Evolutionary conservation across 2,888 invertebrate species (phyloP), one percentile per base, ranked within the genome.

Genomic region (Euplexia lucipara): DNA sequence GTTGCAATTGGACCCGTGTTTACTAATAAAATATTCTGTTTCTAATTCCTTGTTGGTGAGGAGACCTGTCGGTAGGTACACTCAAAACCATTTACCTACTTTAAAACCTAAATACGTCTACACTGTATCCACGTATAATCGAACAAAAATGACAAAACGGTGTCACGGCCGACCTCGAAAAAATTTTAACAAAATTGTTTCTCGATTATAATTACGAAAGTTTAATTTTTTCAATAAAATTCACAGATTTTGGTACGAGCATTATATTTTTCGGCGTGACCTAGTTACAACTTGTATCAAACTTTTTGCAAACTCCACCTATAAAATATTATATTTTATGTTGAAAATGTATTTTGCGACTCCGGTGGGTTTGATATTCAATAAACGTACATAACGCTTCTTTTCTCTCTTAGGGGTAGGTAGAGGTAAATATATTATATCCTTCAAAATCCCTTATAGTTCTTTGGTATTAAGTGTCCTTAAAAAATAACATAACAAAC

Each of bases 191-290:
- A 8, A 76, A 62, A 62, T 62, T 39, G 16, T 64, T 64, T 30
- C 37, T 34, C 37, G 47, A 53, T 62, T 57, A 57, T 32, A 62
- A 72, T 71, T 48, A 53, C 12, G 18, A 72, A 76, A 76, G 65
- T 76, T 71, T 58, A 34, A n/a, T 39, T 58, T 64, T 75, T 56
- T 71, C 12, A 49, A 42, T 57, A 30, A 71, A 63, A 58, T 58
- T 51, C 53, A 7, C 49, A 64, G 54, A 42, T 54, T 51, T 16
- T 45, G 42, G 52, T 8, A 30, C 37, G 49, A 41, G 48, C 52
- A 35, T 26, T 49, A 41, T 34, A 47, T 57, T 69, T 48, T 45
- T 26, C 49, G 26, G 44, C 14, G 41, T 58, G 72, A 73, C 72
- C 72, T 77, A 73, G 26, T 64, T 73, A 32, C 10, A 10, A 75